These are phyloP conservation scores for Scaptodrosophila lebanonensis DNA, from an alignment of 1,140 invertebrate species.

Conservation along the genomic window DNA sequence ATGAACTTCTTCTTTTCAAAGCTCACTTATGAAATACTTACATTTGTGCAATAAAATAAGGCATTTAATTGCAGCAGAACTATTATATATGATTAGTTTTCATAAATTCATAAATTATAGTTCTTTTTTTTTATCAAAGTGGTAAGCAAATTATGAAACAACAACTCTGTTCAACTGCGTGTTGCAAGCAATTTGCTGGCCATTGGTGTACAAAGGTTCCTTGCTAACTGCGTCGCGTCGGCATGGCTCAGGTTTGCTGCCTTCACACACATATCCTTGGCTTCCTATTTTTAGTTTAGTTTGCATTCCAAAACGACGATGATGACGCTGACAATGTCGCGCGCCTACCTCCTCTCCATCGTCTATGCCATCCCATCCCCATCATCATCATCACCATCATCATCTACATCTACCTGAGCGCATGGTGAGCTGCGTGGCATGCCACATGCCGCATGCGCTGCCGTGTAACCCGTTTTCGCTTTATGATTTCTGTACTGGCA, in stretches of 20 bases:
- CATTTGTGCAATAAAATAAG: too few relatives aligned
- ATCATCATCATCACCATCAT: conserved; percentile 3
- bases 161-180: too few relatives aligned
- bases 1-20: too few relatives aligned
- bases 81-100: too few relatives aligned
- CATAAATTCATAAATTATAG: too few relatives aligned
- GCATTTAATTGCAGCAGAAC: too few relatives aligned
- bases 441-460: conserved; percentile 28
- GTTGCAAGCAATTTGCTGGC: too few relatives aligned
- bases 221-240: not conserved
- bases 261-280: conserved; percentile 8
- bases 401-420: not conserved
- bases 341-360: conserved; percentile 23
- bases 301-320: conserved; percentile 41
- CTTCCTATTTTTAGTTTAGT: conserved; percentile 48
- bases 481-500: conserved; percentile 60
- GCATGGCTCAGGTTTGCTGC: conserved; percentile 13
- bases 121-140: too few relatives aligned
- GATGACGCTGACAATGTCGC: conserved; percentile 5
- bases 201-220: too few relatives aligned
- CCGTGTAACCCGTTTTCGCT: conserved; percentile 73
- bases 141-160: too few relatives aligned
- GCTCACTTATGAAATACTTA: too few relatives aligned
- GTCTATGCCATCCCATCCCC: not conserved
- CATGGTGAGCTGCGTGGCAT: conserved; percentile 1